These are phyloP conservation scores for Epistrophe grossulariae DNA, from an alignment of 2,888 invertebrate genomes.

Conservation along the genomic window DNA sequence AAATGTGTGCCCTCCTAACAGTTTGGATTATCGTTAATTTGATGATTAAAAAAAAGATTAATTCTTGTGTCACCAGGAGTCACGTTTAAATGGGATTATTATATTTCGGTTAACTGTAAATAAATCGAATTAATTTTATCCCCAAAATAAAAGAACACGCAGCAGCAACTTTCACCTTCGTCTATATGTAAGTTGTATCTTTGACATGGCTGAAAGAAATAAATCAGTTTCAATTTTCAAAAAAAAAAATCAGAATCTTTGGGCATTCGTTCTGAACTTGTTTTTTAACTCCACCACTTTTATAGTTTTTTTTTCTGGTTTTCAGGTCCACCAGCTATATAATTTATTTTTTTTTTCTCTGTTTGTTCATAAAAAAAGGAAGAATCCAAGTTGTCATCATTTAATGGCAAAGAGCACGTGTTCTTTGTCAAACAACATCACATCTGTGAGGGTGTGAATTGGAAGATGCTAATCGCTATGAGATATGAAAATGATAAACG, in stretches of 20 bases:
- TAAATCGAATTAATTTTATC: constrained; percentile 39
- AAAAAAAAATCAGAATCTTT: constrained; percentile 3
- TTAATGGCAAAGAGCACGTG: constrained; percentile 67
- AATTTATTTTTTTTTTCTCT: constrained; percentile 9
- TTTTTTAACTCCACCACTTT: constrained; percentile 54
- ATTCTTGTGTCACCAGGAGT: constrained; percentile 51
- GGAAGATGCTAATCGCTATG: constrained; percentile 60
- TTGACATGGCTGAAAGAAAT: constrained; percentile 42
- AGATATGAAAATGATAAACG: constrained; percentile 75
- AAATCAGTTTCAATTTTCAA: constrained; percentile 47
- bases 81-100: constrained; percentile 60
- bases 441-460: constrained; percentile 52
- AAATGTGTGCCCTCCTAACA: constrained; percentile 15
- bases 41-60: constrained; percentile 51
- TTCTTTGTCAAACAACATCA: constrained; percentile 43
- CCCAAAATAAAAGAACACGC: constrained; percentile 10
- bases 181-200: constrained; percentile 17
- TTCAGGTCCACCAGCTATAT: constrained; percentile 48
- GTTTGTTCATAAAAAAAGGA: constrained; percentile 46
- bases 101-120: constrained; percentile 46
- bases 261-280: constrained; percentile 3
- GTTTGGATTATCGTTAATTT: constrained; percentile 63
- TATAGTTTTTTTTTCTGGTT: constrained; percentile 59
- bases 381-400: constrained; percentile 56
- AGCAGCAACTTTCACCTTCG: constrained; percentile 1